Conservation (phyloP, 1,140 invertebrate species). For the Diprion similis region DNA sequence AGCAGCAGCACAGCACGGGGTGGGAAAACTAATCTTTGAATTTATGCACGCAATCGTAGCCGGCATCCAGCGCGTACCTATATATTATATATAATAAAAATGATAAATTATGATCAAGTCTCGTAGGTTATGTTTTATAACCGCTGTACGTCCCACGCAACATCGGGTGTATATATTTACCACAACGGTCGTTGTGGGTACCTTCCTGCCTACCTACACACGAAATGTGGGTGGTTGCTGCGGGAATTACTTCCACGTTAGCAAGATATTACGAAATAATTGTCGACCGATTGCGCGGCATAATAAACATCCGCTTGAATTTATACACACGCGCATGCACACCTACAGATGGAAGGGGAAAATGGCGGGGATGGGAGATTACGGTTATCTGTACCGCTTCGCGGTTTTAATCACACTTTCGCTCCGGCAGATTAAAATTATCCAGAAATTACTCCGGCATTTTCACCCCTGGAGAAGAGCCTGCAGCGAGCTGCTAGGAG, state of each 20-base stretch:
- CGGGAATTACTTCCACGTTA: too few relatives aligned
- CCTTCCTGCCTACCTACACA: too few relatives aligned
- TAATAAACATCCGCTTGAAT: slow-evolving; percentile 7
- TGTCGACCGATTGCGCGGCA: not conserved
- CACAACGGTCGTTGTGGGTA: not conserved
- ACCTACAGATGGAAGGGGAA: not conserved
- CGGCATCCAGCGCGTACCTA: too few relatives aligned
- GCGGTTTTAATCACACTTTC: slow-evolving; percentile 13
- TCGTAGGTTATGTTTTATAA: not conserved
- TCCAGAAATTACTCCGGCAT: slow-evolving; percentile 8
- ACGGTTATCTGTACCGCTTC: slow-evolving; percentile 4
- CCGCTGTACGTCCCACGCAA: not conserved
- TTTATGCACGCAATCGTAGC: too few relatives aligned
- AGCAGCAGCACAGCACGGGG: too few relatives aligned
- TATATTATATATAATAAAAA: too few relatives aligned
- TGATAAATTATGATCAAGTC: not conserved
- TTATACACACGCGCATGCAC: not conserved
- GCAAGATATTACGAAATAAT: not conserved
- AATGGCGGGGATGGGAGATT: not conserved
- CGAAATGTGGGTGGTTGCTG: too few relatives aligned
- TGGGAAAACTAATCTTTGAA: too few relatives aligned
- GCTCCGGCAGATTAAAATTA: slow-evolving; percentile 11
- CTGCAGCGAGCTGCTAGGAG: too few relatives aligned
- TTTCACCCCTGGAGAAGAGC: not conserved
- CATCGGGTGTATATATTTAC: not conserved